Evolutionary conservation across 2,888 invertebrate genomes (phyloP).

Genomic region (Ectropis crepuscularia): DNA sequence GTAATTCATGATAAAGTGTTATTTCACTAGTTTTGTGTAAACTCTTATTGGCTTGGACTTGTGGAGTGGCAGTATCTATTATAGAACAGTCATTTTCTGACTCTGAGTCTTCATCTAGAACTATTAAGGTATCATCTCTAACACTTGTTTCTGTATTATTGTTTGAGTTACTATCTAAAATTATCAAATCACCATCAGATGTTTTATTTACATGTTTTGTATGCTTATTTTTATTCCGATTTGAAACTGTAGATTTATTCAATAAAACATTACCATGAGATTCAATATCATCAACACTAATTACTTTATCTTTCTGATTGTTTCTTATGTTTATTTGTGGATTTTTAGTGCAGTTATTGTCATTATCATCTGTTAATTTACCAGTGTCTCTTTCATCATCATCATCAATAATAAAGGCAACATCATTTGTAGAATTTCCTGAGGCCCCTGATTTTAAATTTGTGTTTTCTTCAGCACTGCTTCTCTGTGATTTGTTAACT

Average conservation of each 20-base stretch:
- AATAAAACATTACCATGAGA: too few species aligned
- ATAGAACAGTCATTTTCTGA: constrained; percentile 15
- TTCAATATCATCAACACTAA: not conserved
- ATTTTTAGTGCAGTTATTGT: not conserved
- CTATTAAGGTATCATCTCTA: not conserved
- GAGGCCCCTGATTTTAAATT: not conserved
- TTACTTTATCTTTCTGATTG: not conserved
- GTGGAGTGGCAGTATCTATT: not conserved
- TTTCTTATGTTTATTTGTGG: not conserved
- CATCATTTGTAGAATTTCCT: not conserved
- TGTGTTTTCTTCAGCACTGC: not conserved
- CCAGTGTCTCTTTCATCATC: not conserved
- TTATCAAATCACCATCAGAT: too few species aligned
- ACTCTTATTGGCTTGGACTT: not conserved
- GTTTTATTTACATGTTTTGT: too few species aligned
- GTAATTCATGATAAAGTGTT: constrained; percentile 28
- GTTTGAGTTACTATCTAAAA: too few species aligned
- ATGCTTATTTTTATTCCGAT: too few species aligned
- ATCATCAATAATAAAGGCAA: not conserved
- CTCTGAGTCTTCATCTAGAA: constrained; percentile 25
- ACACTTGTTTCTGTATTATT: too few species aligned
- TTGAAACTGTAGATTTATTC: too few species aligned
- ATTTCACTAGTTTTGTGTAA: too few species aligned
- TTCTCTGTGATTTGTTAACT: not conserved
- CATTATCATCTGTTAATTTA: not conserved